Conservation (phyloP, 2,888 invertebrate genomes). For the Tineola bisselliella region DNA sequence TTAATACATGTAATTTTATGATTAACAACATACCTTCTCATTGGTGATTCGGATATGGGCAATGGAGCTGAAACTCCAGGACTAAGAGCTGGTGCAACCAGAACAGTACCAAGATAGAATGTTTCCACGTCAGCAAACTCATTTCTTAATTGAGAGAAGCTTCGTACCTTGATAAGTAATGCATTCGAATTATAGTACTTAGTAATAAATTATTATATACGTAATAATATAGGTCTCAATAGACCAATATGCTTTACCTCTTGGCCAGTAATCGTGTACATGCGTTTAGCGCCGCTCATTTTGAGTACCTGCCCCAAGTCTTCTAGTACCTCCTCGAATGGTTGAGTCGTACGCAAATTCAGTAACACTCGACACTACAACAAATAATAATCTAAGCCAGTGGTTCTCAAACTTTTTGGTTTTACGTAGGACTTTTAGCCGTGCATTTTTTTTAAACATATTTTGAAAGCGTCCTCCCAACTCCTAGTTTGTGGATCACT, state of each 20-base stretch:
- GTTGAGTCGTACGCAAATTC: conserved; percentile 91
- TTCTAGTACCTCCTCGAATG: conserved; percentile 92
- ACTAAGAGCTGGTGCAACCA: conserved; percentile 48
- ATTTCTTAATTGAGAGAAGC: conserved; percentile 92
- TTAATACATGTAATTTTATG: no score
- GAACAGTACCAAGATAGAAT: conserved; percentile 78
- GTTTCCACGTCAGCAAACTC: conserved; percentile 93
- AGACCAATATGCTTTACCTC: conserved; percentile 71
- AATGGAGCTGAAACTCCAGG: conserved; percentile 53
- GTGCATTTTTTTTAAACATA: no score
- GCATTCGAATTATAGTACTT: no score
- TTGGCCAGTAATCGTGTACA: conserved; percentile 92
- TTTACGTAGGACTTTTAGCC: no score
- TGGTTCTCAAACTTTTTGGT: no score
- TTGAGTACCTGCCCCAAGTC: conserved; percentile 93
- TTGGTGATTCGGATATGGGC: conserved; percentile 50
- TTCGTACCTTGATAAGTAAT: conserved; percentile 73
- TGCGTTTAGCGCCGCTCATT: conserved; percentile 88
- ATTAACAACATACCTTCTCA: conserved; percentile 37
- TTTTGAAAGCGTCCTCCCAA: no score
- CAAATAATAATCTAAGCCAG: neutral
- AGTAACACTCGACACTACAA: conserved; percentile 87
- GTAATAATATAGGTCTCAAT: no score
- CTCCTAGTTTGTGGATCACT: no score
- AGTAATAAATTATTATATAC: no score